Evolutionary conservation across 2,113 vertebrate genomes (phyloP).

Genomic region (Sylvia atricapilla): DNA sequence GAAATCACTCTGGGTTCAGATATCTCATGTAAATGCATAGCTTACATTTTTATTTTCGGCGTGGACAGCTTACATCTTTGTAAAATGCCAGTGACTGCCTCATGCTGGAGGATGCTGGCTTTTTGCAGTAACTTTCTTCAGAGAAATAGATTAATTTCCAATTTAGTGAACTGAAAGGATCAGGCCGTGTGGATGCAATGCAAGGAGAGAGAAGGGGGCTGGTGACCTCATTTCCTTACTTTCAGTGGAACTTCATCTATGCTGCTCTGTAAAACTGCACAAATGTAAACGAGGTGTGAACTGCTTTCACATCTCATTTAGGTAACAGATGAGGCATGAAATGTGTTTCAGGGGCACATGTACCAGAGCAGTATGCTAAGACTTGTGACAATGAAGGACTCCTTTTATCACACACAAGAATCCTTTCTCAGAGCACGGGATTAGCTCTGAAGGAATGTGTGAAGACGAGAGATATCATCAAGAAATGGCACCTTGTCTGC

Average conservation of each 20-base stretch:
- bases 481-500: not conserved
- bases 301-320: conserved; percentile 80
- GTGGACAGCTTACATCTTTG: not conserved
- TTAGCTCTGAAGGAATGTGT: conserved; percentile 34
- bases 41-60: not conserved
- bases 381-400: conserved; percentile 52
- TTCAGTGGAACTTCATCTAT: conserved; percentile 45
- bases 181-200: not conserved
- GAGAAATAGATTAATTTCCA: conserved; percentile 22
- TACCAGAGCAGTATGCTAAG: conserved; percentile 48
- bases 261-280: conserved; percentile 61
- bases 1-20: not conserved
- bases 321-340: conserved; percentile 78
- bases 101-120: not conserved
- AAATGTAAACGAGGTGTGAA: conserved; percentile 79
- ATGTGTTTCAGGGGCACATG: conserved; percentile 69
- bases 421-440: not conserved
- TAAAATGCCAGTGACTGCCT: not conserved
- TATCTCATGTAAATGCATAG: conserved; percentile 5
- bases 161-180: conserved; percentile 19
- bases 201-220: conserved; percentile 55
- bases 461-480: not conserved
- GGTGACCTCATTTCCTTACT: conserved; percentile 68
- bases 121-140: not conserved
- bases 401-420: conserved; percentile 25